Base-by-base conservation (phyloP, 2,113 vertebrate genomes). In the Labrus mixtus region DNA sequence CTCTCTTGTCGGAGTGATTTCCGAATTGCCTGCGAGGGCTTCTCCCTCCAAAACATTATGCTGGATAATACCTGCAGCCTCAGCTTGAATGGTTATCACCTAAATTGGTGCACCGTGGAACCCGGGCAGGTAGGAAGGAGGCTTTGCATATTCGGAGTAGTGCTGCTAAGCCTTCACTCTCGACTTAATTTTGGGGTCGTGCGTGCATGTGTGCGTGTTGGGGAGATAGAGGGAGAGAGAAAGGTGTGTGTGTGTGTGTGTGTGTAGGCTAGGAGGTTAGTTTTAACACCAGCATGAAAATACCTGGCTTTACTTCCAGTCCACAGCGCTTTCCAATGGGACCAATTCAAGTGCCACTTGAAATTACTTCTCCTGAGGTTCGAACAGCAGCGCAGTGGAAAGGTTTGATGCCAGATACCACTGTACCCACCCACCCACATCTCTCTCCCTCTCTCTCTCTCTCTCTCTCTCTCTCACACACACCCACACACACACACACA, bases 341-440 rank as follows among this genome's bases (percentile, higher is more conserved):
- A 96, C 94, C 93, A 92, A 94, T 94, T 95, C 94, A 95, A 96
- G 93, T 94, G 95, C 94, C 95, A 95, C 94, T 96, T 95, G 93
- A 93, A 95, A 95, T 96, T 95, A 95, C 93, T 95, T 94, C 92
- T 93, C 83, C 92, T 79, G 84, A 92, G 91, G 89, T 92, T 93
- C 84, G 90, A 91, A 88, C 90, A 93, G 95, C 95, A 94, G 90
- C 89, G 90, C 93, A 92, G 91, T 92, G 93, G 90, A 94, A 94
- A 93, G 94, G 94, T 95, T 93, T 94, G 93, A 95, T 94, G 90
- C 84, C 86, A 74, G 60, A 90, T 68, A 83, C 84, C 12, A 78
- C 84, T 33, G 29, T 33, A 33, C 45, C 81, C 23, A 25, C 73
- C 70, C 88, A 41, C 53, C 33, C 39, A 12, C 79, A 20, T 11